phyloP scores from a whole-genome alignment of 2,888 invertebrate species.

The Arge pagana region DNA sequence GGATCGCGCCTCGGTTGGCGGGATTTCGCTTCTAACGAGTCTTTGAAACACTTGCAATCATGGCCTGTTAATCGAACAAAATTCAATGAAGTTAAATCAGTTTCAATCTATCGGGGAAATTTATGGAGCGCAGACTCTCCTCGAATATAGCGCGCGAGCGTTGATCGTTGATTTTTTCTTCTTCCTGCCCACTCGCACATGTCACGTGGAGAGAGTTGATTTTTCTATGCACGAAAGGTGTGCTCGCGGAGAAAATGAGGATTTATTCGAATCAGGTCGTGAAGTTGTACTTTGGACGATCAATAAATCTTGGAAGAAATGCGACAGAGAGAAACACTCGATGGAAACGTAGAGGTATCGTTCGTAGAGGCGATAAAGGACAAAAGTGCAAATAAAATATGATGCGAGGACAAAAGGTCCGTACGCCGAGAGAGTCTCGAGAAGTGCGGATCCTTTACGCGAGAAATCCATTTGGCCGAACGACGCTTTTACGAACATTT shows the following conservation, averaged over 20 bases:
- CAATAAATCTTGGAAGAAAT: slow-evolving; percentile 18
- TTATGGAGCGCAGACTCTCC: no score
- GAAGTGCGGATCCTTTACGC: not conserved
- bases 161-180: not conserved
- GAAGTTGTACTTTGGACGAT: no score
- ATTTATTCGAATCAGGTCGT: no score
- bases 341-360: not conserved
- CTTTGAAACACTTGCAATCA: no score
- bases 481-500: slow-evolving; percentile 1
- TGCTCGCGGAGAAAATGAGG: slow-evolving; percentile 9
- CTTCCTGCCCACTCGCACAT: not conserved
- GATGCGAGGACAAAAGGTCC: not conserved
- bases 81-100: no score
- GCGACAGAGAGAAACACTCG: slow-evolving; percentile 2
- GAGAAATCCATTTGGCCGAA: not conserved
- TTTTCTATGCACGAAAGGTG: no score
- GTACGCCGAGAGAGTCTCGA: not conserved
- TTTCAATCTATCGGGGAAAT: no score
- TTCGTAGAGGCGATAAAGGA: slow-evolving; percentile 12
- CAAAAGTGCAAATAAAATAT: slow-evolving; percentile 2
- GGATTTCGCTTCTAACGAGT: no score
- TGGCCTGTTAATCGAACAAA: no score
- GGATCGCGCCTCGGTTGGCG: no score
- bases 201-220: not conserved
- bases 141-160: not conserved